Evolutionary conservation across 2,797 vertebrate genomes (phyloP).

Genomic region (Aldrovandia affinis): DNA sequence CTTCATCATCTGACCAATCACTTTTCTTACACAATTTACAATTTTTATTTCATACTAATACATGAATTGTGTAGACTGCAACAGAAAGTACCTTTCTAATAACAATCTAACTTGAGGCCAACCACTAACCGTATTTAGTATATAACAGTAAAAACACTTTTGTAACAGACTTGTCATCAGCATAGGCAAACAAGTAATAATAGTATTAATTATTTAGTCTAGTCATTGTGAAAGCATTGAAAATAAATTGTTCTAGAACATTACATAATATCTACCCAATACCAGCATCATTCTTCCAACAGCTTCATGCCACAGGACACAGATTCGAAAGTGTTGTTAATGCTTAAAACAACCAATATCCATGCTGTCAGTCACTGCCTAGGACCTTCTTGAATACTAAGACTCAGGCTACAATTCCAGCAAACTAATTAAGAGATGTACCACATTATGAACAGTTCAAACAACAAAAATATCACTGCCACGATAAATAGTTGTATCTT

Average conservation of each 20-base stretch:
- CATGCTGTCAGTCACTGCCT: neutral
- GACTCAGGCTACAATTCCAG: neutral
- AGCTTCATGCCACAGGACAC: neutral
- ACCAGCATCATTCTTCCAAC: neutral
- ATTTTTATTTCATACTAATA: neutral
- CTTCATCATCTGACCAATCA: neutral
- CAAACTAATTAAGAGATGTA: neutral
- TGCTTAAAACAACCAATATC: neutral
- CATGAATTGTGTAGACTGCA: neutral
- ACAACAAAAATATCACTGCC: neutral
- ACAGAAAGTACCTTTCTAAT: neutral
- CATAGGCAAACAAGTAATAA: neutral
- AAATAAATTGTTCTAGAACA: no score
- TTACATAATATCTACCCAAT: neutral
- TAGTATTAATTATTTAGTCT: neutral
- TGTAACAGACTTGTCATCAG: neutral
- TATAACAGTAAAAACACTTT: neutral
- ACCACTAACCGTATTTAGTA: neutral
- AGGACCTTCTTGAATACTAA: neutral
- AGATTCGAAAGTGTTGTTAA: neutral
- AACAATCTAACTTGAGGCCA: neutral
- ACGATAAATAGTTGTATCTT: constrained; percentile 5
- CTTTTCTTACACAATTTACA: no score
- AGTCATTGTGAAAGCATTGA: neutral
- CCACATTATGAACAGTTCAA: neutral